Evolutionary conservation across 2,888 invertebrate species (phyloP), one percentile per base, ranked within the genome.

Genomic region (Xanthorhoe spadicearia): DNA sequence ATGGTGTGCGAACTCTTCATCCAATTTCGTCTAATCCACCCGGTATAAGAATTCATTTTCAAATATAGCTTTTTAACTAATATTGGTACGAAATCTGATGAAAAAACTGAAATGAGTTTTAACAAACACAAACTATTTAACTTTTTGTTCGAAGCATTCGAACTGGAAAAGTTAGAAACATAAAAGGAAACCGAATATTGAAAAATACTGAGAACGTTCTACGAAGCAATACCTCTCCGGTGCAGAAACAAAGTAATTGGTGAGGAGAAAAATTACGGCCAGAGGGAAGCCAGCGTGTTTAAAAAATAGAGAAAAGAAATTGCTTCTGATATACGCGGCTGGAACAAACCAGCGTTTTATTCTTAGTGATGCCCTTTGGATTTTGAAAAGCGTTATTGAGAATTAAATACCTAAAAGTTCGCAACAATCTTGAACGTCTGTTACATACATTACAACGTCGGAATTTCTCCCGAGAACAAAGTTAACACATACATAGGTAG

Each of bases 161-260:
- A 65, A 52, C 66, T 56, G 49, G 13, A 66, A 57, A 60, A 61
- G 49, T 57, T 43, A 61, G 60, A 63, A 61, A 69, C 64, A 66
- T 63, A 65, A 75, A 72, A 76, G 66, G 68, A 74, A 77, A 76
- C 71, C 60, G 72, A 77, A 82, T 80, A 84, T 81, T 82, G 78
- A 81, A 83, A 82, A 78, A 77, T 72, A 76, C 74, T 74, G 76
- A 77, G 71, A 77, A 74, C 73, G 72, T 76, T 67, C 74, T 58
- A 70, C 73, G 69, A 69, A 74, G 81, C 83, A 79, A 83, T 80
- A 80, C 80, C 79, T 83, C 80, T 82, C 79, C 72, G 75, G 75
- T 73, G 75, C 80, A 82, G 82, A 84, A 85, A 86, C 85, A 87
- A 84, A 87, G 86, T 87, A 87, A 86, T 85, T 86, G 84, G 82